These are phyloP conservation scores for Diloba caeruleocephala DNA, from an alignment of 2,888 invertebrate genomes.

Conservation along the genomic window DNA sequence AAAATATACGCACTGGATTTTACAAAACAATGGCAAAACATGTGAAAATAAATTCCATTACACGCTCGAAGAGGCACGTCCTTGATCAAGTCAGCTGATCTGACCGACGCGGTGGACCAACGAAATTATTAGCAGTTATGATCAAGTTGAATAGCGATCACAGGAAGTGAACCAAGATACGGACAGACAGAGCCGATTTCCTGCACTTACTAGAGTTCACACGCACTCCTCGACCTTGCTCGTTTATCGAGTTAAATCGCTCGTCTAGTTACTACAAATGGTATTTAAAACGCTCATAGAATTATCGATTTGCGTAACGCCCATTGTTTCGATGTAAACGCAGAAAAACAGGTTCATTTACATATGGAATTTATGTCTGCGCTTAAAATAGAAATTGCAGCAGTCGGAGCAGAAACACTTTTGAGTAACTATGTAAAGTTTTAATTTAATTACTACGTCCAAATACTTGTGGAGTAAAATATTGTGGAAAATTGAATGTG, in stretches of 20 bases:
- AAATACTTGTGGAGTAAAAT: conserved; percentile 24
- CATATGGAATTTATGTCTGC: conserved; percentile 48
- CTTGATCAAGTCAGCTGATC: conserved; percentile 65
- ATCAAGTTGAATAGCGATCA: conserved; percentile 52
- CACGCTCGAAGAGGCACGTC: conserved; percentile 63
- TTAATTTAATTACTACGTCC: conserved; percentile 25
- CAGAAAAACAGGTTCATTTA: conserved; percentile 52
- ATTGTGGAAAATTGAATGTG: conserved; percentile 24
- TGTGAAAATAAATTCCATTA: conserved; percentile 60
- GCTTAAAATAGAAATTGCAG: conserved; percentile 43
- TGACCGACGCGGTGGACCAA: conserved; percentile 32
- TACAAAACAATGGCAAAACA: conserved; percentile 49
- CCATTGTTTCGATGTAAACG: conserved; percentile 41
- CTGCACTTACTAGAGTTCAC: conserved; percentile 69
- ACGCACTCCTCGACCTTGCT: conserved; percentile 63
- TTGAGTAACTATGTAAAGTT: conserved; percentile 49
- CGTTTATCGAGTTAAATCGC: conserved; percentile 42
- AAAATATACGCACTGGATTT: conserved; percentile 28
- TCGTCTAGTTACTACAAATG: conserved; percentile 36
- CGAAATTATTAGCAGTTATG: conserved; percentile 59
- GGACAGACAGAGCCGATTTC: conserved; percentile 63
- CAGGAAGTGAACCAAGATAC: conserved; percentile 68
- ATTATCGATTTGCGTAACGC: conserved; percentile 32
- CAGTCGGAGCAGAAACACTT: conserved; percentile 56
- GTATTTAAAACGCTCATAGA: conserved; percentile 30